Evolutionary conservation across 2,888 invertebrate genomes (phyloP).

Genomic region (Drosophila paramelanica): DNA sequence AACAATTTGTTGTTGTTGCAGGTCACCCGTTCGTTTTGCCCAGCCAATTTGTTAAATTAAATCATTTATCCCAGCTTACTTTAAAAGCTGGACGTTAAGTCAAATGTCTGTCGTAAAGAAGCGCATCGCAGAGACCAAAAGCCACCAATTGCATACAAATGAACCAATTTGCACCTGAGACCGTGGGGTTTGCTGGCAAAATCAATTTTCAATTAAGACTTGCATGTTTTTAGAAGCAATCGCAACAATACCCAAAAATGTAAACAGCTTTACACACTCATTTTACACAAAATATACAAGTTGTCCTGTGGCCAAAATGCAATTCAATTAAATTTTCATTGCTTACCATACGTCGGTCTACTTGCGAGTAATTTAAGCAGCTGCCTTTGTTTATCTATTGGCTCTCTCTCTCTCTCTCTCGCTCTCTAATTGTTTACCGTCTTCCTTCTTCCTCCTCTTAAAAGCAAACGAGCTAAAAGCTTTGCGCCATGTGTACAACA

Average conservation of each 20-base stretch:
- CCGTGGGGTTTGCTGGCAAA: constrained; percentile 30
- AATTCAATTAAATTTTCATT: constrained; percentile 65
- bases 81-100: no score
- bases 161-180: constrained; percentile 66
- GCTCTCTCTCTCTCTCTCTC: not conserved
- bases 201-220: constrained; percentile 69
- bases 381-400: constrained; percentile 39
- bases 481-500: constrained; percentile 62
- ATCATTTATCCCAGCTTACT: constrained; percentile 19
- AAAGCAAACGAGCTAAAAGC: constrained; percentile 67
- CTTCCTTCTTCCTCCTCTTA: constrained; percentile 29
- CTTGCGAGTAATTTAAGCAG: constrained; percentile 38
- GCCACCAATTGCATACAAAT: constrained; percentile 72
- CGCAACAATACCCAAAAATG: constrained; percentile 24
- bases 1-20: constrained; percentile 11
- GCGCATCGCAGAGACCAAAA: constrained; percentile 19
- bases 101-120: constrained; percentile 27
- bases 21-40: not conserved
- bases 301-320: constrained; percentile 11
- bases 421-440: not conserved
- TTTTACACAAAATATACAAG: constrained; percentile 1
- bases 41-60: constrained; percentile 17
- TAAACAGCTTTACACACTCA: constrained; percentile 15
- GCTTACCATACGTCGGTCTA: constrained; percentile 38
- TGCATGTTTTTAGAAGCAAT: constrained; percentile 53